Conservation (phyloP, 2,113 vertebrate species). For the Oenanthe melanoleuca region DNA sequence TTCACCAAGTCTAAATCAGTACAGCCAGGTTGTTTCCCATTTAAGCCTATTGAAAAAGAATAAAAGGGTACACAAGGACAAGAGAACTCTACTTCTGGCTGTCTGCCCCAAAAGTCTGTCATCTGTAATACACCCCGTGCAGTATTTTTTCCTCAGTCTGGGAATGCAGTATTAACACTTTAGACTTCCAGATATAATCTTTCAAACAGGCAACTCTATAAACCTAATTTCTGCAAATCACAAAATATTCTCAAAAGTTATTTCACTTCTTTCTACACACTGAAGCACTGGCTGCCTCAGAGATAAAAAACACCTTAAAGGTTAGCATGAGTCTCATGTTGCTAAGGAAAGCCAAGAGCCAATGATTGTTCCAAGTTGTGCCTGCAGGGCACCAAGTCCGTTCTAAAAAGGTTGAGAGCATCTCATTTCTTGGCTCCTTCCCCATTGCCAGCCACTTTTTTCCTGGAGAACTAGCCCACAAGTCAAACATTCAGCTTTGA, state of each 20-base stretch:
- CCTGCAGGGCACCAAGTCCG: background rate
- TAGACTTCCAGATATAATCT: background rate
- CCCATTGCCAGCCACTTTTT: background rate
- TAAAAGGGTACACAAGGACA: background rate
- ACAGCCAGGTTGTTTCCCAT: background rate
- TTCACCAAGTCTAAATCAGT: background rate
- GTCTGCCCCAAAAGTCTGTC: background rate
- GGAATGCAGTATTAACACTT: background rate
- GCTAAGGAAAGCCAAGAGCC: background rate
- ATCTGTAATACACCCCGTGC: background rate
- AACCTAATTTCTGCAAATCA: background rate
- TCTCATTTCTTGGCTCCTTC: background rate
- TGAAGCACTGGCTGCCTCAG: background rate
- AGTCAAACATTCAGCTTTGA: background rate
- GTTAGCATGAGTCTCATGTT: background rate
- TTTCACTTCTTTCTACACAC: background rate
- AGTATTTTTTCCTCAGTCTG: background rate
- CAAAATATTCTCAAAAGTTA: background rate
- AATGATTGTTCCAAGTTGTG: background rate
- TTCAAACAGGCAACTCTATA: background rate
- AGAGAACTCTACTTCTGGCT: background rate
- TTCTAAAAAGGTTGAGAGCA: background rate
- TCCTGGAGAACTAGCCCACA: background rate
- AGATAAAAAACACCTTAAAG: background rate
- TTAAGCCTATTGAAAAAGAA: background rate